Evolutionary conservation across 2,113 vertebrate species (phyloP), one percentile per base, ranked within the genome.

Genomic region (Mus spicilegus): DNA sequence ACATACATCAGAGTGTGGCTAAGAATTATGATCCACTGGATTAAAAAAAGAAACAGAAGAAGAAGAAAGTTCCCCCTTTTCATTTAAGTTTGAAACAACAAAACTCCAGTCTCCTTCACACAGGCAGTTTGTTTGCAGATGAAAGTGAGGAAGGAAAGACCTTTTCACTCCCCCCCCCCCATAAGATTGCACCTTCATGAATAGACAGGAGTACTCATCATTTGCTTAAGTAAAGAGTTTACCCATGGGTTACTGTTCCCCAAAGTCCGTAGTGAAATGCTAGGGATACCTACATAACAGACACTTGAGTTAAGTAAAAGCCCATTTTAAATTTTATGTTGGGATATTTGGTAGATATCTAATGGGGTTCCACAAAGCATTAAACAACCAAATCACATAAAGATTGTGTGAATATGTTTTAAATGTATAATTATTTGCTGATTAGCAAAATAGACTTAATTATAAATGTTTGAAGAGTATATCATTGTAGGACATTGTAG

Each of bases 61-160:
- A 30, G 76, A 65, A 65, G 65, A 84, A 73, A 85, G 51, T 69
- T 94, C 13, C 26, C 8, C 36, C 42, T 73, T 96, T 90, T 82
- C 92, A 90, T 89, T 95, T 95, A 92, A 65, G 58, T 75, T 96
- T n/a, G 78, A 92, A 91, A 56, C 78, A 90, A 86, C 46, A 88
- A 49, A 90, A 86, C 4, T 70, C 36, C 8, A 72, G 49, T 19
- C 36, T 97, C 10, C 46, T 82, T 87, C 39, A 56, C 61, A 46
- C 4, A 88, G 24, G n/a, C 24, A 51, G 30, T 91, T 94, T 93
- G 39, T 46, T 87, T 92, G 33, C 46, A 89, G n/a, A 78, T 28
- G 78, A 33, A 73, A 94, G 54, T 69, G 19, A 56, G 58, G 69
- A 46, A 78, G n/a, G 70, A 36, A 28, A 51, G 8, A 92, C 14